Conservation (phyloP, 2,113 vertebrate genomes). For the Rhinogobius similis region DNA sequence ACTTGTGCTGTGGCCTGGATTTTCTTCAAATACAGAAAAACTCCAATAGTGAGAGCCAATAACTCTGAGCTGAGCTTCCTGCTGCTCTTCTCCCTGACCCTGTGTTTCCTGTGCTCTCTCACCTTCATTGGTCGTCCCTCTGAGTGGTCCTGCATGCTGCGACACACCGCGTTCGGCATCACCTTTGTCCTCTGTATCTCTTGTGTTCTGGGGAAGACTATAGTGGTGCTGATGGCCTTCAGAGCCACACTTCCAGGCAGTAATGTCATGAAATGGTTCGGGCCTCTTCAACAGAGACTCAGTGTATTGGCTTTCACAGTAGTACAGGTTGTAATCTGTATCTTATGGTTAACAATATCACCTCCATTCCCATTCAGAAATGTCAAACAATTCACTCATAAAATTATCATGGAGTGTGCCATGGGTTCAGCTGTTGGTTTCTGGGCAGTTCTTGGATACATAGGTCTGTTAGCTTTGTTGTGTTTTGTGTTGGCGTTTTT, state of each 20-base stretch:
- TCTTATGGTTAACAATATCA: constrained; percentile 64
- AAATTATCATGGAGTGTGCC: constrained; percentile 72
- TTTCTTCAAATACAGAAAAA: constrained; percentile 69
- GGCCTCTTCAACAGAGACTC: constrained; percentile 7
- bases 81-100: constrained; percentile 67
- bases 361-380: constrained; percentile 65
- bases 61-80: constrained; percentile 73
- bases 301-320: not conserved
- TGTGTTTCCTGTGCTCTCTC: constrained; percentile 74
- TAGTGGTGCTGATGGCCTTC: constrained; percentile 70
- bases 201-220: constrained; percentile 69
- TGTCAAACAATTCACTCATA: constrained; percentile 53
- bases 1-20: constrained; percentile 55
- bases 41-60: constrained; percentile 66
- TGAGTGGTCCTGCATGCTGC: constrained; percentile 71
- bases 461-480: constrained; percentile 70
- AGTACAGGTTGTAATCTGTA: constrained; percentile 70
- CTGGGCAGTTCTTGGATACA: constrained; percentile 73
- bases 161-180: constrained; percentile 71
- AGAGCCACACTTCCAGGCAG: constrained; percentile 58
- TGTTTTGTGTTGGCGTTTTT: constrained; percentile 77
- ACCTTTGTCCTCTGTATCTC: constrained; percentile 67
- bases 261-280: constrained; percentile 68
- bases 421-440: constrained; percentile 70
- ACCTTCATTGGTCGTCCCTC: constrained; percentile 70